Evolutionary conservation across 2,113 vertebrate genomes (phyloP), one percentile per base, ranked within the genome.

Genomic region (Spheniscus mendiculus): DNA sequence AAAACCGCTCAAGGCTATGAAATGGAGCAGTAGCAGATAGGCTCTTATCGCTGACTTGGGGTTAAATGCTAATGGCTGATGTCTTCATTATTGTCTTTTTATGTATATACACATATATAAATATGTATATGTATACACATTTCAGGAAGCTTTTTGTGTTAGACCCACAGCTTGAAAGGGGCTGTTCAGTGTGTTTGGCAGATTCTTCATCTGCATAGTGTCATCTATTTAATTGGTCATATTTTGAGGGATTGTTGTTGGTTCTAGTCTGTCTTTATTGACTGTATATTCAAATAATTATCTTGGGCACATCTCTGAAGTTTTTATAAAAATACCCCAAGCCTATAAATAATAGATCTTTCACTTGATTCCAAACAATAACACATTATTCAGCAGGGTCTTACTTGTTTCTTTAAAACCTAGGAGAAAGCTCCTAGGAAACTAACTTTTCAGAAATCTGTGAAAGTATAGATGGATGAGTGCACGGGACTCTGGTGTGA

Each of bases 311-410:
- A 27, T 79, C 56, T 72, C 45, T 91, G 32, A 93, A 74, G 50
- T 55, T 90, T 89, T 74, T 67, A 59, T 42, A 47, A 36, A 80
- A 84, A 49, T 53, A 77, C 7, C 3, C 62, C 12, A 83, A 78
- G 32, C 63, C 47, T 93, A 96, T 97, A 83, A 95, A 97, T 96
- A 93, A 90, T 93, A 90, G 76, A 95, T 92, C 80, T 92, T 94
- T 94, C 63, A 61, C 18, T 94, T 65, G 18, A 81, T 81, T 87
- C 44, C 10, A 72, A 76, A 63, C 2, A 38, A 44, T 40, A 95
- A 47, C 44, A 44, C 10, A 15, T 53, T 83, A 80, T 55, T 78
- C 82, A 90, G 9, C 16, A 66, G 49, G 9, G 22, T 70, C 49
- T 65, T 79, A 13, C 15, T 83, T 77, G 12, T 73, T 92, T 88